These are phyloP conservation scores for Lumbricus terrestris DNA, from an alignment of 2,888 invertebrate genomes.

Conservation along the genomic window DNA sequence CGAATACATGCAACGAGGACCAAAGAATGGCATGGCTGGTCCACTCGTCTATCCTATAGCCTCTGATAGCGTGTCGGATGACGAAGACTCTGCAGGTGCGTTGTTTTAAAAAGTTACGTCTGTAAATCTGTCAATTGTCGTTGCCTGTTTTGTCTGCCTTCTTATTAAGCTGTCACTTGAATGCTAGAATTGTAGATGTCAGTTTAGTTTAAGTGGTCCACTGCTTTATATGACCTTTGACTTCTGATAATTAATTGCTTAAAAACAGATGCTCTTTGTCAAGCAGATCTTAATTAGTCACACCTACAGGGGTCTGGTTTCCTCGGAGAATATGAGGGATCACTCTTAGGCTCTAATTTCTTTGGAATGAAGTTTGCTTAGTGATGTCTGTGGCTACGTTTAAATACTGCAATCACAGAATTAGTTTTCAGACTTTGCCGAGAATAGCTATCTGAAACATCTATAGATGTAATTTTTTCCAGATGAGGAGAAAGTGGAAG, in stretches of 20 bases:
- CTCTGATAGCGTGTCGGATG: conserved; percentile 24
- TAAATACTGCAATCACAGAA: background rate
- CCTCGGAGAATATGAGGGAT: too few species aligned
- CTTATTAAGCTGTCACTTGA: background rate
- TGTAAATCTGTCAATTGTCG: background rate
- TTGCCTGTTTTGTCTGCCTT: background rate
- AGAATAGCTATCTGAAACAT: background rate
- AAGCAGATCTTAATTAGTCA: too few species aligned
- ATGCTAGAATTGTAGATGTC: background rate
- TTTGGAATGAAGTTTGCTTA: background rate
- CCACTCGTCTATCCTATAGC: conserved; percentile 47
- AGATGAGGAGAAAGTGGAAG: conserved; percentile 23
- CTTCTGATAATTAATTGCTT: too few species aligned
- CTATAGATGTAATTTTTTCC: background rate
- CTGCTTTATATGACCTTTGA: background rate
- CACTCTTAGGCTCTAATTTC: background rate
- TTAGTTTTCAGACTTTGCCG: background rate
- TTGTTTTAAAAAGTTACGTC: background rate
- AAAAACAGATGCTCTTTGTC: too few species aligned
- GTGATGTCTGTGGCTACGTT: background rate
- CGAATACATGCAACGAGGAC: conserved; percentile 50
- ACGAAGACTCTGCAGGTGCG: conserved; percentile 17
- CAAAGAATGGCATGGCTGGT: conserved; percentile 52
- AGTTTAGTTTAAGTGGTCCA: background rate
- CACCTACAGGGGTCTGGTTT: too few species aligned